These are phyloP conservation scores for Drosophila sp. DNA, from an alignment of 1,140 invertebrate genomes.

Conservation along the genomic window DNA sequence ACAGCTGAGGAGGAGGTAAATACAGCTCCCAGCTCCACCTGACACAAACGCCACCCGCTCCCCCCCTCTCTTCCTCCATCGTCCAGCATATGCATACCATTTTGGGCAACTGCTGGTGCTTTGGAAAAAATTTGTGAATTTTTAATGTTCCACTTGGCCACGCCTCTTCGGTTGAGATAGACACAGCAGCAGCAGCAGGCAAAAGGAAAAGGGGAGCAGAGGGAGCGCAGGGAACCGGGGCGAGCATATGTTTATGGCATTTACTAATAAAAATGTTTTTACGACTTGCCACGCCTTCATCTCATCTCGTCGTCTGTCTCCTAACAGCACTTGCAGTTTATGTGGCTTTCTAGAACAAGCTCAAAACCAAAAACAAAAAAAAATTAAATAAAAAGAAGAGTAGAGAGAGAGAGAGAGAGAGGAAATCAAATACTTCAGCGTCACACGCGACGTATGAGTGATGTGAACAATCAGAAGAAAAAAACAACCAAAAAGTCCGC, in stretches of 20 bases:
- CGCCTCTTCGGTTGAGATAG: background rate
- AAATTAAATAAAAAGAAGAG: slow-evolving; percentile 23
- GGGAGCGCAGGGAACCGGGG: slow-evolving; percentile 38
- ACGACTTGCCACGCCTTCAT: slow-evolving; percentile 53
- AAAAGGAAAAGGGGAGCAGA: background rate
- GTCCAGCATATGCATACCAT: slow-evolving; percentile 1
- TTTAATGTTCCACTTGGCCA: slow-evolving; percentile 21
- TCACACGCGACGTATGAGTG: slow-evolving; percentile 45
- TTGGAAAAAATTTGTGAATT: slow-evolving; percentile 19
- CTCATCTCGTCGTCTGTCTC: slow-evolving; percentile 15
- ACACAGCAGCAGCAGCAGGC: background rate
- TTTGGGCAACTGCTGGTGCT: slow-evolving; percentile 14
- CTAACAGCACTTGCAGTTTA: slow-evolving; percentile 53
- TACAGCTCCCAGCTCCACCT: slow-evolving; percentile 14
- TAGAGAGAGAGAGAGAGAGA: background rate
- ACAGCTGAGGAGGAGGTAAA: slow-evolving; percentile 52
- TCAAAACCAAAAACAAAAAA: slow-evolving; percentile 18
- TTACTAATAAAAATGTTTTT: slow-evolving; percentile 76
- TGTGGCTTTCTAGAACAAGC: slow-evolving; percentile 35
- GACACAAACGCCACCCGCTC: background rate
- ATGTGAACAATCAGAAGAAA: slow-evolving; percentile 20
- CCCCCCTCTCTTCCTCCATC: background rate
- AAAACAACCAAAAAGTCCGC: background rate
- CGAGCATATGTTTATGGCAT: slow-evolving; percentile 66
- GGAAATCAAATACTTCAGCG: slow-evolving; percentile 40